phyloP scores from a whole-genome alignment of 2,797 vertebrate genomes.

The Neosalanx taihuensis region DNA sequence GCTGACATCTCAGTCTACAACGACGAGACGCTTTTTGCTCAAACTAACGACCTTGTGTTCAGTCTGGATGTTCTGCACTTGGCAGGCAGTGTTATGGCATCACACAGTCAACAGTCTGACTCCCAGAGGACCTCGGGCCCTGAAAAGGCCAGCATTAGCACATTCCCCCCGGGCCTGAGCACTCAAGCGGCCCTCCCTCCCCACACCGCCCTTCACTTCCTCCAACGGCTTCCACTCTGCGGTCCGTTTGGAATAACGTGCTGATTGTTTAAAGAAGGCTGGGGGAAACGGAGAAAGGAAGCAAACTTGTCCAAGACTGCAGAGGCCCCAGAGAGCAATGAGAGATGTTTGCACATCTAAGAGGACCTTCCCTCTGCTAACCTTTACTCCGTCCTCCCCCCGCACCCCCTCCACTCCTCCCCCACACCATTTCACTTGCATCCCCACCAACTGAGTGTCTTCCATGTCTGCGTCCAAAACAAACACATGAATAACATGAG shows the following conservation, averaged over 20 bases:
- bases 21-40: conserved; percentile 3
- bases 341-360: conserved; percentile 58
- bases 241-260: conserved; percentile 34
- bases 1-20: conserved; percentile 28
- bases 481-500: conserved; percentile 71
- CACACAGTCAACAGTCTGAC: conserved; percentile 14
- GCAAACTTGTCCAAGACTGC: conserved; percentile 51
- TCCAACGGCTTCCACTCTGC: conserved; percentile 13
- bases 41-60: conserved; percentile 2
- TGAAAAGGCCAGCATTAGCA: conserved; percentile 25
- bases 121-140: conserved; percentile 23
- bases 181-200: conserved; percentile 12
- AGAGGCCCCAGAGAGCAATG: conserved; percentile 52
- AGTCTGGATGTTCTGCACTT: neutral
- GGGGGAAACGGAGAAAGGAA: conserved; percentile 53
- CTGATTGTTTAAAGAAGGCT: conserved; percentile 42
- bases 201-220: conserved; percentile 13
- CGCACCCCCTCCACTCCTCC: neutral
- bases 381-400: conserved; percentile 9
- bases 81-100: neutral
- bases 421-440: conserved; percentile 45
- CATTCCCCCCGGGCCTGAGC: conserved; percentile 8
- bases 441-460: conserved; percentile 49
- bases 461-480: conserved; percentile 65
- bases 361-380: conserved; percentile 40